Conservation (phyloP, 2,888 invertebrate genomes). For the Leptogaster cylindrica region DNA sequence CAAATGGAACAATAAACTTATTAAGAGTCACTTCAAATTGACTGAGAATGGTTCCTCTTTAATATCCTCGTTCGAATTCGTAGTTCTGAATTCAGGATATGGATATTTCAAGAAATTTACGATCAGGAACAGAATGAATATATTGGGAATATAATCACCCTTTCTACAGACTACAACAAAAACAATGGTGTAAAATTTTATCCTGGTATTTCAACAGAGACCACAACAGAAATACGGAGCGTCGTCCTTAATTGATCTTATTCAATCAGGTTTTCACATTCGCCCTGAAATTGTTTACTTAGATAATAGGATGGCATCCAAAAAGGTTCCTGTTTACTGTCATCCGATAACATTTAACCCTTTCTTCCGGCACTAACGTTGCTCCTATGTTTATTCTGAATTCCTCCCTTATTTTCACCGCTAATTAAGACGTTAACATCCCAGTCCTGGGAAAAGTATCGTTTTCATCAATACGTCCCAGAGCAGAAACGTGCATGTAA, state of each 20-base stretch:
- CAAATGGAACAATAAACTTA: slow-evolving; percentile 22
- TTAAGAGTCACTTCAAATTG: background rate
- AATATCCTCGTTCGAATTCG: background rate
- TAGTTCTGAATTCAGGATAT: no score
- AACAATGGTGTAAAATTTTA: no score
- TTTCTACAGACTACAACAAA: no score
- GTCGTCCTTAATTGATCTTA: background rate
- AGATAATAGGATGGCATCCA: slow-evolving; percentile 10
- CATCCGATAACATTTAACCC: slow-evolving; percentile 27
- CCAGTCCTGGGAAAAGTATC: slow-evolving; percentile 12
- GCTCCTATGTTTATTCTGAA: background rate
- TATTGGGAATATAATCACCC: no score
- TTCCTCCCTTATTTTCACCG: slow-evolving; percentile 17
- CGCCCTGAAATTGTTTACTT: slow-evolving; percentile 8
- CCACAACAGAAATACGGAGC: background rate
- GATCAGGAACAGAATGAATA: no score
- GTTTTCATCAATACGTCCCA: slow-evolving; percentile 4
- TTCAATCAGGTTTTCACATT: background rate
- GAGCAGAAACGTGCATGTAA: slow-evolving; percentile 1
- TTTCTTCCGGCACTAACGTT: background rate
- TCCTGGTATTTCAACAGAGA: no score
- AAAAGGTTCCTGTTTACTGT: slow-evolving; percentile 2
- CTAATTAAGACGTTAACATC: slow-evolving; percentile 25
- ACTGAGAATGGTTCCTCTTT: background rate
- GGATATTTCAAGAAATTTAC: no score